Evolutionary conservation across 2,797 vertebrate species (phyloP).

Genomic region (Chelidonichthys spinosus): DNA sequence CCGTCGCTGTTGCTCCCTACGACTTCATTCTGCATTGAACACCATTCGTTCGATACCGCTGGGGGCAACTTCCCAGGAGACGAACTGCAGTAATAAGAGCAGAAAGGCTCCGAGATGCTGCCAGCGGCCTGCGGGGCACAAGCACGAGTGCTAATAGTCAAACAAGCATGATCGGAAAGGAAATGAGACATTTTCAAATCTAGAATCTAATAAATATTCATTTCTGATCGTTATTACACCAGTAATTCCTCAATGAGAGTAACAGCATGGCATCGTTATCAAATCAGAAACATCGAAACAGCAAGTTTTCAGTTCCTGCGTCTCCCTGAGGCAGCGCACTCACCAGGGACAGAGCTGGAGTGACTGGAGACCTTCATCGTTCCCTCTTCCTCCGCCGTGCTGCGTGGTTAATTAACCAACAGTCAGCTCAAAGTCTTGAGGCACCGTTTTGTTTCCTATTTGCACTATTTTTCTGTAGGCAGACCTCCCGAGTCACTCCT

Average conservation of each 20-base stretch:
- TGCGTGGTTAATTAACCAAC: conserved; percentile 63
- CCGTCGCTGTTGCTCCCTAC: conserved; percentile 1
- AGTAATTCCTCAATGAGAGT: not conserved
- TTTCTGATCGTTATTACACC: conserved; percentile 24
- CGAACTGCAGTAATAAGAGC: conserved; percentile 68
- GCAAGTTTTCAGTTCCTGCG: conserved; percentile 23
- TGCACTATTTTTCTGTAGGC: conserved; percentile 42
- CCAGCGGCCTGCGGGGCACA: conserved; percentile 56
- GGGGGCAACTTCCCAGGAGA: conserved; percentile 69
- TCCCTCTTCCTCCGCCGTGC: conserved; percentile 52
- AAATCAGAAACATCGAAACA: conserved; percentile 30
- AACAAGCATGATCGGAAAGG: conserved; percentile 19
- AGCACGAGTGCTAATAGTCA: conserved; percentile 30
- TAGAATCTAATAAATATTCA: conserved; percentile 11
- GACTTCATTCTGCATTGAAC: conserved; percentile 27
- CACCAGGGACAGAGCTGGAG: conserved; percentile 43
- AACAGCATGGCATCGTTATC: not conserved
- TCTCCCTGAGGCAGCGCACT: conserved; percentile 41
- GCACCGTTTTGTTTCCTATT: conserved; percentile 56
- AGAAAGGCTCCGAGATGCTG: conserved; percentile 54
- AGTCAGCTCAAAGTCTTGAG: conserved; percentile 35
- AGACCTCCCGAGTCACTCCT: conserved; percentile 50
- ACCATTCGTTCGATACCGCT: conserved; percentile 55
- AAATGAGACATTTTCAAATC: conserved; percentile 18
- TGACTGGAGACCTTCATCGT: conserved; percentile 51